Evolutionary conservation across 53 echinoderm and acorn worm species (phyloP), one percentile per base, ranked within the genome.

Genomic region (Paelopatides confundens): DNA sequence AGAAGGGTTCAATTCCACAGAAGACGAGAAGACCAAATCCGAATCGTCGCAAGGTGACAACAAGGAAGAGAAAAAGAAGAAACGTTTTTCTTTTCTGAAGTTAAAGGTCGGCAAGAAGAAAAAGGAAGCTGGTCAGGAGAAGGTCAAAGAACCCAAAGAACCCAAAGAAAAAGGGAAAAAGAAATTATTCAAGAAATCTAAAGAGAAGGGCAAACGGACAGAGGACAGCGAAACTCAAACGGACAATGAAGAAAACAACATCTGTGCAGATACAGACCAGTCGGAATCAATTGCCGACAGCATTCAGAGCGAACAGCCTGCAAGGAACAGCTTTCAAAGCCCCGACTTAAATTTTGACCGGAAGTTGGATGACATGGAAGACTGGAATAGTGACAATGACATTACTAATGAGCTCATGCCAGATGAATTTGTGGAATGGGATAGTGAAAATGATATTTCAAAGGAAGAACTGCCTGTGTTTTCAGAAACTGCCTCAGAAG

Each of bases 341-440:
- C 82, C 91, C 30, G 91, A 92, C 66, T 43, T 92, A 35, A 92
- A 86, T 51, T 89, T 97, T 76, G 95, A 95, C 47, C 77, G 92
- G 63, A 87, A 89, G 47, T 86, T 95, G 28, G 96, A 96, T 50
- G 90, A 93, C 32, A 82, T 96, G 69, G 97, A 87, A 30, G 79
- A 76, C 2, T 97, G 97, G 97, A 81, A 97, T 78, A 97, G 97
- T 54, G 97, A 97, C 31, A 90, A 97, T 35, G 94, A 97, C 77
- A 97, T 97, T 38, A 82, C 86, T 66, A 97, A 97, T 24, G 97
- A 97, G 84, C 90, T 88, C 23, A 97, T 97, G 97, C 97, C 97
- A 28, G 93, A 95, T 68, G 95, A 97, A 83, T 95, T 95, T 83
- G 90, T 92, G 12, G 95, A 95, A 48, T 97, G 93, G 93, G 97